Evolutionary conservation across 1,140 invertebrate species (phyloP).

Genomic region (Diorhabda sublineata): DNA sequence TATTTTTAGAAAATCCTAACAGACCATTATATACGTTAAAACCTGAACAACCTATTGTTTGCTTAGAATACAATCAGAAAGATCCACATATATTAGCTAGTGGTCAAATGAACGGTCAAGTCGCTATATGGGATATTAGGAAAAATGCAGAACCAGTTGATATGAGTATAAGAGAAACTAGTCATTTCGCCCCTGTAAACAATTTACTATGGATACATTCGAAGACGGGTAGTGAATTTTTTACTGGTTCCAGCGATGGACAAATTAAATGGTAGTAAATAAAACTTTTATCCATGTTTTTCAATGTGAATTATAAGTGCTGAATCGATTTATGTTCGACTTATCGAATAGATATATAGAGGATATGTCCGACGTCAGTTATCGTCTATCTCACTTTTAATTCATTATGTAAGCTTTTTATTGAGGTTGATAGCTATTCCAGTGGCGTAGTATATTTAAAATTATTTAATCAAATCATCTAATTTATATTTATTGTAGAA

Average conservation of each 20-base stretch:
- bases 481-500: too few species aligned
- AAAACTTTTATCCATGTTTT: too few species aligned
- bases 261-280: conserved; percentile 61
- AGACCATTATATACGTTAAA: conserved; percentile 75
- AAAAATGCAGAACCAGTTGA: conserved; percentile 65
- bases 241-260: conserved; percentile 84
- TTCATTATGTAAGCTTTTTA: too few species aligned
- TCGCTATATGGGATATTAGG: conserved; percentile 78
- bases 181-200: conserved; percentile 72
- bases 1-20: conserved; percentile 77
- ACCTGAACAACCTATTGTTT: conserved; percentile 70
- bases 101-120: conserved; percentile 84
- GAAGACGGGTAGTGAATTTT: conserved; percentile 84
- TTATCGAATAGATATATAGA: too few species aligned
- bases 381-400: too few species aligned
- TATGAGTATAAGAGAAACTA: conserved; percentile 55
- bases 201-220: conserved; percentile 79
- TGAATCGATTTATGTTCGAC: too few species aligned
- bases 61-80: conserved; percentile 89
- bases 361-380: too few species aligned
- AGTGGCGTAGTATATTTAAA: too few species aligned
- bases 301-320: too few species aligned
- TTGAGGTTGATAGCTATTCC: too few species aligned
- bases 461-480: too few species aligned
- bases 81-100: conserved; percentile 82